These are phyloP conservation scores for Leptarthrus brevirostris DNA, from an alignment of 2,888 invertebrate species.

Conservation along the genomic window DNA sequence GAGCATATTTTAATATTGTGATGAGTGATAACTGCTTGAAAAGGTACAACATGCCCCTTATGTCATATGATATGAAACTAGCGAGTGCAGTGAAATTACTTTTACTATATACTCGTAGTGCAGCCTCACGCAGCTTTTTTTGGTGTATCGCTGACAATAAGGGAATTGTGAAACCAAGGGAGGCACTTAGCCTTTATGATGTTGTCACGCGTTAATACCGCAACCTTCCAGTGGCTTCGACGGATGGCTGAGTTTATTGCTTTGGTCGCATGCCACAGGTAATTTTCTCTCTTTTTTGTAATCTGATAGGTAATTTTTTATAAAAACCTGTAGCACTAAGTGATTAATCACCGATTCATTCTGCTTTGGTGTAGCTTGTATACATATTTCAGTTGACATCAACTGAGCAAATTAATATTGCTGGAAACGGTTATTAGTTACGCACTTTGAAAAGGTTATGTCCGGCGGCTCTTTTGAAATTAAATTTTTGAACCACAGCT, in stretches of 20 bases:
- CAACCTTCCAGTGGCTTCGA: conserved; percentile 8
- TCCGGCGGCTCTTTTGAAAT: no score
- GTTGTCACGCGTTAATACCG: conserved; percentile 41
- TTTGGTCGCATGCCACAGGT: conserved; percentile 16
- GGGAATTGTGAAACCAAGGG: neutral
- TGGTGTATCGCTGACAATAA: conserved; percentile 17
- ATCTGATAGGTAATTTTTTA: neutral
- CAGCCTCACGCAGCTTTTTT: neutral
- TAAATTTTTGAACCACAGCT: no score
- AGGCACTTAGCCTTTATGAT: conserved; percentile 6
- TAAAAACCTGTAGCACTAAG: neutral
- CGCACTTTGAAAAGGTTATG: no score
- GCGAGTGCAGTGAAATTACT: neutral
- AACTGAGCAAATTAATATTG: no score
- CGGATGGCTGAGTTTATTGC: conserved; percentile 30
- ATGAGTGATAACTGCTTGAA: neutral
- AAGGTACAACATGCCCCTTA: conserved; percentile 6
- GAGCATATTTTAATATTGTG: conserved; percentile 11
- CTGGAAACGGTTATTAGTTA: no score
- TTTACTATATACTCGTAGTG: neutral
- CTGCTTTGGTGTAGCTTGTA: no score
- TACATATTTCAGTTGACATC: no score
- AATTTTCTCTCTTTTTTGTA: neutral
- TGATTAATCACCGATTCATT: neutral
- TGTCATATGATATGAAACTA: conserved; percentile 7